phyloP scores from a whole-genome alignment of 2,113 vertebrate genomes.

The Blennius ocellaris region DNA sequence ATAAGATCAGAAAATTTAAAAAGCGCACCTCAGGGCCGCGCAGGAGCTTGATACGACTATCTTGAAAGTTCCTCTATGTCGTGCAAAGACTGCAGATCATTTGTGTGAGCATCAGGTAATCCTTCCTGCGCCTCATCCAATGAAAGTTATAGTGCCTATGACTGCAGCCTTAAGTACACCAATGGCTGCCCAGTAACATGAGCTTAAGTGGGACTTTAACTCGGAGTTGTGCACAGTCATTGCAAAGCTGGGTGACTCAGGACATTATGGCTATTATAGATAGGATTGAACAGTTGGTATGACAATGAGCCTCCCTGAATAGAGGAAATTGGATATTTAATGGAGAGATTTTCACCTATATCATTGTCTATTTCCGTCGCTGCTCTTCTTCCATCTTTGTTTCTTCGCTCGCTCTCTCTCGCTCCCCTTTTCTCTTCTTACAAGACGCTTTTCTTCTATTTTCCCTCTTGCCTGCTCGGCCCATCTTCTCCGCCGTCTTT shows the following conservation, averaged over 20 bases:
- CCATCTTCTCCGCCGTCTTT: constrained; percentile 43
- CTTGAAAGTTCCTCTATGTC: constrained; percentile 20
- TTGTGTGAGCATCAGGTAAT: constrained; percentile 18
- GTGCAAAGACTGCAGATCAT: constrained; percentile 8
- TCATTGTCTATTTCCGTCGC: constrained; percentile 55
- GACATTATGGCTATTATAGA: constrained; percentile 57
- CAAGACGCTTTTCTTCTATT: constrained; percentile 41
- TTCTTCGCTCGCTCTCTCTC: background rate
- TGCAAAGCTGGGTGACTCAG: constrained; percentile 54
- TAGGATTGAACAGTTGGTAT: constrained; percentile 62
- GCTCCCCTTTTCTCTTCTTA: constrained; percentile 8
- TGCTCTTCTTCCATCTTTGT: constrained; percentile 25
- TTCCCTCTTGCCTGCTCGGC: constrained; percentile 19
- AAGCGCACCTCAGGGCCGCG: constrained; percentile 9
- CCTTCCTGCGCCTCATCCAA: background rate
- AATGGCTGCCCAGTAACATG: constrained; percentile 25
- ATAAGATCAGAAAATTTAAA: constrained; percentile 23
- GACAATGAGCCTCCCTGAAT: constrained; percentile 54
- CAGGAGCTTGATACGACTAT: constrained; percentile 22
- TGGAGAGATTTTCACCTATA: constrained; percentile 66
- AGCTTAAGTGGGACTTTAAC: constrained; percentile 43
- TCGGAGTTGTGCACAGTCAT: constrained; percentile 41
- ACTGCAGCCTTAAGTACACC: constrained; percentile 15
- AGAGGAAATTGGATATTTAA: constrained; percentile 70
- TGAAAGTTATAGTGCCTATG: constrained; percentile 20